Percentiles rank a stretch among this genome's conserved stretches.
These are phyloP conservation scores for Ochropleura plecta DNA, from an alignment of 2,888 invertebrate genomes.

Conservation along the genomic window DNA sequence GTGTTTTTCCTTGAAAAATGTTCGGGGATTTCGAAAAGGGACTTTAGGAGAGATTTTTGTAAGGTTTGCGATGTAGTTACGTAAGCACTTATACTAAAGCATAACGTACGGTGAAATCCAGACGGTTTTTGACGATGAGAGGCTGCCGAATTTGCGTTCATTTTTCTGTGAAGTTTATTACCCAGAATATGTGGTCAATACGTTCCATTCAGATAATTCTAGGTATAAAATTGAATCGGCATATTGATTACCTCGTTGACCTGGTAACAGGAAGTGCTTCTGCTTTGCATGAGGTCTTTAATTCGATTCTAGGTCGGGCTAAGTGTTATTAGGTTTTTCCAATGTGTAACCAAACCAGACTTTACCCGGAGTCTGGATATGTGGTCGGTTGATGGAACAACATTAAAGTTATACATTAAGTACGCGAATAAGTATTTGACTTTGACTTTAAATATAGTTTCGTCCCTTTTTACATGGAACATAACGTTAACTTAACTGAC, in stretches of 20 bases:
- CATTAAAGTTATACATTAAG: too few relatives aligned
- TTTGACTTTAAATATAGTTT: not conserved
- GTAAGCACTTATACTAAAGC: not conserved
- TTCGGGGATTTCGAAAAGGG: not conserved
- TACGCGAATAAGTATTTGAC: too few relatives aligned
- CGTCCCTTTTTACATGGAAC: not conserved
- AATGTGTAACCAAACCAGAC: not conserved
- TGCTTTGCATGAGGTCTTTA: not conserved
- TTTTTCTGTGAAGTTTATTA: not conserved
- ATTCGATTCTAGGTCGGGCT: not conserved
- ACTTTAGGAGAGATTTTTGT: constrained; percentile 13
- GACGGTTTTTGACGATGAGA: not conserved
- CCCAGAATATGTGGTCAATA: not conserved
- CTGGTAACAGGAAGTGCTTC: not conserved
- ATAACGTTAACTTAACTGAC: too few relatives aligned
- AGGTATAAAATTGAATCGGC: not conserved
- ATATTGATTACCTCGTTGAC: not conserved
- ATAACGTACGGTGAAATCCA: not conserved
- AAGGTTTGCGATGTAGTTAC: not conserved
- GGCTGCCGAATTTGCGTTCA: not conserved
- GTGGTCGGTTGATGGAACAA: not conserved
- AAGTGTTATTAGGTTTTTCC: not conserved
- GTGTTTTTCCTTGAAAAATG: not conserved
- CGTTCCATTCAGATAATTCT: not conserved
- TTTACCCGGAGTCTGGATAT: not conserved